phyloP scores from a whole-genome alignment of 2,888 invertebrate species.

The Drosophila kambysellisi region DNA sequence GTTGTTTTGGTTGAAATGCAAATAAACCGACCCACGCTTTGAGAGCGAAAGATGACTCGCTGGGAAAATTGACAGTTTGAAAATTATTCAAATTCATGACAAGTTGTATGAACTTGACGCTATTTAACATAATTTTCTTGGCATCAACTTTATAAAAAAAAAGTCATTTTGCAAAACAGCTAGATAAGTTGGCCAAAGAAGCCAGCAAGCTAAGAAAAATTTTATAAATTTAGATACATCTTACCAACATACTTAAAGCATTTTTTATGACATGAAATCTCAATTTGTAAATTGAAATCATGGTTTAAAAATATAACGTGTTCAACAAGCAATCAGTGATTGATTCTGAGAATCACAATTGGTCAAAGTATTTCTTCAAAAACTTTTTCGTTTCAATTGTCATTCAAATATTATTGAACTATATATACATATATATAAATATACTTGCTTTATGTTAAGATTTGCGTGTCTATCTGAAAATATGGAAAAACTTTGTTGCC shows the following conservation, averaged over 20 bases:
- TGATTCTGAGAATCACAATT: neutral
- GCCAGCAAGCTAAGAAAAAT: slow-evolving; percentile 21
- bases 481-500: slow-evolving; percentile 3
- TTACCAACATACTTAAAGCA: slow-evolving; percentile 8
- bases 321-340: neutral
- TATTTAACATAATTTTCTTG: slow-evolving; percentile 69
- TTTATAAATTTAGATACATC: slow-evolving; percentile 7
- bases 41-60: neutral
- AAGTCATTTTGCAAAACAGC: slow-evolving; percentile 33
- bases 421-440: neutral
- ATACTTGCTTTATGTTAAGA: neutral
- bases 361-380: slow-evolving; percentile 1
- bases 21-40: slow-evolving; percentile 22
- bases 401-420: neutral
- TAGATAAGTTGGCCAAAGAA: slow-evolving; percentile 8
- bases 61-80: slow-evolving; percentile 41
- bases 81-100: slow-evolving; percentile 69
- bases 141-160: slow-evolving; percentile 46
- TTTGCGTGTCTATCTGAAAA: neutral
- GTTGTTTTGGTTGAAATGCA: slow-evolving; percentile 20
- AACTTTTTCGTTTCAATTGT: slow-evolving; percentile 18
- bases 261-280: slow-evolving; percentile 33
- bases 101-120: slow-evolving; percentile 63
- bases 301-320: slow-evolving; percentile 3
- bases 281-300: slow-evolving; percentile 31